A percentile compares a stretch with the other conserved stretches of the same genome.
These are phyloP conservation scores for Mellivora capensis DNA, from an alignment of 2,113 vertebrate species.

Conservation along the genomic window DNA sequence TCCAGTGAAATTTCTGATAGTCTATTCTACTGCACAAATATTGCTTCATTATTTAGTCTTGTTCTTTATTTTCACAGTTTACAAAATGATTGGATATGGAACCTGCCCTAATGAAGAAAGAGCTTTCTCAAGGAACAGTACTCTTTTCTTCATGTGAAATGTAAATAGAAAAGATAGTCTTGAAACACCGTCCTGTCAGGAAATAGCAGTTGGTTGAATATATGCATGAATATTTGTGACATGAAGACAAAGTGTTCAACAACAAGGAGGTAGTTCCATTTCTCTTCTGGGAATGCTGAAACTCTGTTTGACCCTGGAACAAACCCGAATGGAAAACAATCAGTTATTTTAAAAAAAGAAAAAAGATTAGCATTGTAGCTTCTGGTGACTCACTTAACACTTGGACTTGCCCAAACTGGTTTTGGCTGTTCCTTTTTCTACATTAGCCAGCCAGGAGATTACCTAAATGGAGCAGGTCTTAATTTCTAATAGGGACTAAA, in stretches of 20 bases:
- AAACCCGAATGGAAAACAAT: constrained; percentile 59
- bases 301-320: constrained; percentile 64
- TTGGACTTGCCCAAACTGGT: constrained; percentile 64
- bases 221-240: constrained; percentile 33
- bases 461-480: not conserved
- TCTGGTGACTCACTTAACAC: constrained; percentile 54
- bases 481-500: not conserved
- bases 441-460: not conserved
- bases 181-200: not conserved
- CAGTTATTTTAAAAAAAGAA: constrained; percentile 53
- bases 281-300: constrained; percentile 62
- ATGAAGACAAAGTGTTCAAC: constrained; percentile 42
- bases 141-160: not conserved
- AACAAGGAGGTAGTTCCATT: constrained; percentile 24
- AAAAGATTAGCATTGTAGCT: constrained; percentile 46
- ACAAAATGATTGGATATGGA: not conserved
- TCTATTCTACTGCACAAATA: not conserved
- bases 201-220: constrained; percentile 10
- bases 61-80: not conserved
- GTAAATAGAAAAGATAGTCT: constrained; percentile 6
- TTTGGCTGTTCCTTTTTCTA: constrained; percentile 27
- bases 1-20: not conserved
- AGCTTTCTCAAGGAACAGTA: not conserved
- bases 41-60: not conserved
- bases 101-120: not conserved